A percentile compares a stretch with the other conserved stretches of the same genome.
These are phyloP conservation scores for Dryomyza anilis DNA, from an alignment of 2,888 invertebrate genomes.

Conservation along the genomic window DNA sequence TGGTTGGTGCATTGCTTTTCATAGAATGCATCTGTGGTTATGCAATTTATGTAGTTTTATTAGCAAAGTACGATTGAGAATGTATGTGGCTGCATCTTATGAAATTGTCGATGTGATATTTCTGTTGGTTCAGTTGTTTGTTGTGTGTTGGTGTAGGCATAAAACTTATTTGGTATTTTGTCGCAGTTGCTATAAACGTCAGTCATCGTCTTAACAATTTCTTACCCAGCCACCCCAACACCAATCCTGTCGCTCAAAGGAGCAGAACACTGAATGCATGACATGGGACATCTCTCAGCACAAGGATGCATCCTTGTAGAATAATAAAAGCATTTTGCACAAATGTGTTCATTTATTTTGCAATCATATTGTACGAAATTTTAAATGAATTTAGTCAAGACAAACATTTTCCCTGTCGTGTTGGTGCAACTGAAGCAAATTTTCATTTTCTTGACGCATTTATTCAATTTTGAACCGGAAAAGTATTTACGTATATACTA, in stretches of 20 bases:
- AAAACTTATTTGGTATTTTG: conserved; percentile 19
- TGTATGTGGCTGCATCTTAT: background rate
- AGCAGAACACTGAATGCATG: background rate
- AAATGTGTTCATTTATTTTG: conserved; percentile 17
- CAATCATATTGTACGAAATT: conserved; percentile 22
- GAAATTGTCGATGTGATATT: background rate
- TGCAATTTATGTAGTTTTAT: conserved; percentile 26
- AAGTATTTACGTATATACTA: too few relatives aligned
- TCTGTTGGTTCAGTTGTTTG: background rate
- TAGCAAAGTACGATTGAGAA: conserved; percentile 13
- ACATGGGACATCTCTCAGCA: background rate
- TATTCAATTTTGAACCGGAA: conserved; percentile 7
- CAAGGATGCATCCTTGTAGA: conserved; percentile 14
- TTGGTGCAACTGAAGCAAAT: conserved; percentile 8
- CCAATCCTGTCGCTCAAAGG: background rate
- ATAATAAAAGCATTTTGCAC: conserved; percentile 21
- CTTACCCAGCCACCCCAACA: background rate
- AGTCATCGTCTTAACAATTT: conserved; percentile 19
- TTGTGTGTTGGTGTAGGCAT: background rate
- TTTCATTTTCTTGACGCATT: conserved; percentile 23
- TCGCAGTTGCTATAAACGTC: conserved; percentile 19
- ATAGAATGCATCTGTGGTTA: conserved; percentile 22
- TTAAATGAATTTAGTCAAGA: conserved; percentile 21
- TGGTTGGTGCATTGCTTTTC: background rate
- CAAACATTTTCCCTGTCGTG: conserved; percentile 17